Evolutionary conservation across 2,797 vertebrate genomes (phyloP), one percentile per base, ranked within the genome.

Genomic region (Hippoglossus hippoglossus): DNA sequence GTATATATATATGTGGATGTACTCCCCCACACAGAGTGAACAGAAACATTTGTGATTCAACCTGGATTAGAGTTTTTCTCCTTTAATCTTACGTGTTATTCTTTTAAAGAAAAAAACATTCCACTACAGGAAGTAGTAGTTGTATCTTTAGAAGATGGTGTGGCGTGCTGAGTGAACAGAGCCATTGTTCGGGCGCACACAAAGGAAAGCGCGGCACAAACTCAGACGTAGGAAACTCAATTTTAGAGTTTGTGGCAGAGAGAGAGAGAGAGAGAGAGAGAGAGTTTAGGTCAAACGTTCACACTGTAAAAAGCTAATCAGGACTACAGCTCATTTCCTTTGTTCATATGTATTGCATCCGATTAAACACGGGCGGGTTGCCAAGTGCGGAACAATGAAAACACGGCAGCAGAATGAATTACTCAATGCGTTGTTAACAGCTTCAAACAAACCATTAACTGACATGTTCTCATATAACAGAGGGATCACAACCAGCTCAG

Each of bases 391-490:
- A 58, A 26, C 19, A 55, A 46, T 49, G 3, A 46, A 53, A 63
- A 34, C 24, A 31, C 15, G 47, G 26, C 46, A 55, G 26, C 24
- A 34, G 4, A 19, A 19, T 46, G 44, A 39, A 39, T 13, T 39
- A 36, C 36, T 39, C 36, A 41, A 21, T 13, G 22, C 7, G 3
- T 31, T 22, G 16, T 47, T 46, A 11, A 39, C 6, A 26, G n/a
- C 25, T 59, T 5, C 15, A 55, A 51, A 67, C 9, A 54, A 61
- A 63, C 24, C 49, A 36, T 18, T 63, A 5, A 22, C 18, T 34
- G n/a, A 34, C n/a, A 53, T 59, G 51, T 47, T 52, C 21, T 57
- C 6, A 21, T 53, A 56, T 52, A 56, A 52, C 26, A 56, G 63
- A 57, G 19, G 39, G 25, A 64, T 53, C 11, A 39, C 15, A 36